Conservation (phyloP, 1,140 invertebrate species). For the Leptestheria dahalacensis region DNA sequence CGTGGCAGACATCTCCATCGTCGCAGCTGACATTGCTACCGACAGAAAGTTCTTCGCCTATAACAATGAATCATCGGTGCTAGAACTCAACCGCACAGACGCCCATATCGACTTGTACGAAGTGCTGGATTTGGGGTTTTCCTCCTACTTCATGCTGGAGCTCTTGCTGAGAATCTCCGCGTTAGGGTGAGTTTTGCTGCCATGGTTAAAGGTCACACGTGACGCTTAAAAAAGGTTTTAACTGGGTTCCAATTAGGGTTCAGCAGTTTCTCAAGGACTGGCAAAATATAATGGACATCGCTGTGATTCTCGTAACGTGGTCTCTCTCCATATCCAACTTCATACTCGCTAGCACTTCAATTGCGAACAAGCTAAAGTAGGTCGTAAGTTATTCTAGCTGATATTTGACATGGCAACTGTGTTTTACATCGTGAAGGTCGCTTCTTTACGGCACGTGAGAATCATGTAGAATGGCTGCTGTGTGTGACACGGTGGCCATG, state of each 20-base stretch:
- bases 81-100: no score
- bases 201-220: no score
- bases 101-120: no score
- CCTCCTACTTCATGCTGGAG: background rate
- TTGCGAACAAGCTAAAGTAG: background rate
- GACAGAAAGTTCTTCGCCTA: background rate
- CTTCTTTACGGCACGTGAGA: no score
- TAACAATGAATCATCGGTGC: no score
- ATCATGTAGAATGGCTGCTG: no score
- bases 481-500: no score
- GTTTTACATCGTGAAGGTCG: no score
- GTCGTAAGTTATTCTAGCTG: no score
- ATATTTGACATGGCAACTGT: no score
- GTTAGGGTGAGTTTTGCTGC: background rate
- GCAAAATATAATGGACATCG: background rate
- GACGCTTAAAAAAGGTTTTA: no score
- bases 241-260: background rate
- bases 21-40: background rate
- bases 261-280: background rate
- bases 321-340: background rate
- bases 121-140: background rate
- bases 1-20: background rate
- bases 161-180: background rate
- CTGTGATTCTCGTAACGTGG: background rate
- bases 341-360: background rate